phyloP scores from a whole-genome alignment of 2,797 vertebrate species.

The Miichthys miiuy region DNA sequence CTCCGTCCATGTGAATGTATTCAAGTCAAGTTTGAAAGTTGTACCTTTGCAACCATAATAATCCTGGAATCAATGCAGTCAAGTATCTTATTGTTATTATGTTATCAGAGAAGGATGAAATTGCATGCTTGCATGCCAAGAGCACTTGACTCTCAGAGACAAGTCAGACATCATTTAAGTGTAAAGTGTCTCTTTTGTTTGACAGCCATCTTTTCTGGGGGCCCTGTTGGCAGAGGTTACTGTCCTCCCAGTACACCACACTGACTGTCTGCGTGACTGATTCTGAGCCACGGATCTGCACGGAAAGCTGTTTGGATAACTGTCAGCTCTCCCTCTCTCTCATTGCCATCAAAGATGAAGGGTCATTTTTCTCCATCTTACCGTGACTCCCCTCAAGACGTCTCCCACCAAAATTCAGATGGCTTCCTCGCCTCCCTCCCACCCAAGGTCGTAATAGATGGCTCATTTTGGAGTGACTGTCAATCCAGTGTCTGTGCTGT shows the following conservation, averaged over 20 bases:
- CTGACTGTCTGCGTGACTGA: constrained; percentile 67
- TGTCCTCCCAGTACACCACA: constrained; percentile 57
- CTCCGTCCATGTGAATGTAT: constrained; percentile 4
- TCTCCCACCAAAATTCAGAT: constrained; percentile 61
- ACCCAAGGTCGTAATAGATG: constrained; percentile 44
- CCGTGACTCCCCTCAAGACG: constrained; percentile 60
- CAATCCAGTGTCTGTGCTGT: background rate
- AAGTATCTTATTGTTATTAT: constrained; percentile 30
- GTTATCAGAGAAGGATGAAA: constrained; percentile 54
- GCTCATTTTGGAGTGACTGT: constrained; percentile 60
- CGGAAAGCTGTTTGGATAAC: constrained; percentile 76
- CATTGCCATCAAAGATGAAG: constrained; percentile 72
- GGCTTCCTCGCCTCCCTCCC: constrained; percentile 49
- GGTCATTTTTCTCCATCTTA: constrained; percentile 80
- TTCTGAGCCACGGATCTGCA: constrained; percentile 62
- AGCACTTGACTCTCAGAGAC: constrained; percentile 47
- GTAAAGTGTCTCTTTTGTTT: constrained; percentile 62
- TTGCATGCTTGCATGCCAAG: constrained; percentile 44
- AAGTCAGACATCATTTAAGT: constrained; percentile 59
- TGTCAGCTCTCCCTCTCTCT: constrained; percentile 70
- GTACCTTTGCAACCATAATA: constrained; percentile 12
- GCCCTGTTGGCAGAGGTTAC: constrained; percentile 62
- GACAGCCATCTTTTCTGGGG: constrained; percentile 56
- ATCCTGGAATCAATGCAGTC: constrained; percentile 38
- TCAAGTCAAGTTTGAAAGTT: constrained; percentile 29